Evolutionary conservation across 2,113 vertebrate species (phyloP), one percentile per base, ranked within the genome.

Genomic region (Regulus satrapa): DNA sequence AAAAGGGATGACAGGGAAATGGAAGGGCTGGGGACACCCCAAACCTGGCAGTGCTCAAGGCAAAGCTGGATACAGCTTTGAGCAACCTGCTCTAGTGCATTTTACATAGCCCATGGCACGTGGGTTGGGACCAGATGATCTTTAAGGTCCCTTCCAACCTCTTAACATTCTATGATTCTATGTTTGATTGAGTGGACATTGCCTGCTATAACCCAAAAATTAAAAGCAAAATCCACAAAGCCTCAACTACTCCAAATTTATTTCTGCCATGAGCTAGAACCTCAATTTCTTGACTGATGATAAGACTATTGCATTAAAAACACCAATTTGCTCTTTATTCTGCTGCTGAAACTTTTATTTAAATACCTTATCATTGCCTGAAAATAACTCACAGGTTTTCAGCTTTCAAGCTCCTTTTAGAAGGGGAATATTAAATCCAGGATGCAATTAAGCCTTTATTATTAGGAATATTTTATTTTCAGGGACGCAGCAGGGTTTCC

Each of bases 391-490:
- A 29, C 12, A 64, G 36, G 40, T 85, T 92, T 94, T 66, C 40
- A 84, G 52, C 25, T 62, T 95, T 41, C 36, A 85, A n/a, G 54
- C 13, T 85, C n/a, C 61, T 92, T 94, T 71, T 58, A 66, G 73
- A 84, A 68, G 14, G 9, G 6, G 15, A 48, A 14, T 68, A 86
- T 75, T 90, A 87, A 85, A 72, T 88, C n/a, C 76, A 79, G 49
- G 51, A 91, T 68, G 28, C 69, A 94, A 93, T 94, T 93, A 96
- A 91, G 80, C 38, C 21, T 85, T 93, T 34, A 49, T 89, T 94
- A 93, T 90, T 72, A 87, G 23, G 40, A 95, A 67, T 76, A 80
- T 75, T 95, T 91, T 74, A 46, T 94, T 96, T 91, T 82, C 62
- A 92, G 40, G 49, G 26, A 83, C 59, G 7, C 83, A 80, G 83